Evolutionary conservation across 2,113 vertebrate species (phyloP), one percentile per base, ranked within the genome.

Genomic region (Tyto alba): DNA sequence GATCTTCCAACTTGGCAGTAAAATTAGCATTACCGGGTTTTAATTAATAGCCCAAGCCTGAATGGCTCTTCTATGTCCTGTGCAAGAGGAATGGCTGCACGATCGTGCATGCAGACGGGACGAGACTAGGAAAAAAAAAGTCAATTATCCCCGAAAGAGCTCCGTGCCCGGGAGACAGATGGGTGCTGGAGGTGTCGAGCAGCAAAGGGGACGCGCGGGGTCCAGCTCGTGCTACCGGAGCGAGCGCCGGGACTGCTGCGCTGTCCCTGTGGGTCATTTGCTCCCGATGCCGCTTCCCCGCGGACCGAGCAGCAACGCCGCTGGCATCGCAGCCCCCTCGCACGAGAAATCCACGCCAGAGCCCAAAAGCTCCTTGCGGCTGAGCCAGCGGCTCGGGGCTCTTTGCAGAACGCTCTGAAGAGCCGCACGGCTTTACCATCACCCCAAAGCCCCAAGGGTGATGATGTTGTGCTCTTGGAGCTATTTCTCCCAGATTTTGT

Each of bases 1-100:
- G 96, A 95, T 91, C 95, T 97, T 95, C 83, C 89, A 95, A 91
- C 48, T 95, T 96, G 96, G 94, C 96, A 96, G 95, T 91, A 89
- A 95, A 97, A 95, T 94, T 95, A 96, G 78, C 93, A 90, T 94
- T 93, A 90, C 88, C n/a, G 60, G 60, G 55, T 84, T 94, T 95
- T 96, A 96, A 96, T 97, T 97, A 97, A 97, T 96, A 88, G 86
- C 89, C 95, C 84, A 30, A 68, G 86, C 84, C 50, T 89, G 94
- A 93, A 86, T 69, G 64, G 93, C 88, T 95, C 74, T 91, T 77
- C 66, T 29, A 41, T 9, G 43, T 85, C 81, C 82, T 82, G 19
- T 21, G 78, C 60, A 52, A 40, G 85, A 87, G 87, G 92, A 82
- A 73, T 19, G 92, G 53, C 87, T 79, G 92, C 27, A 16, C 45